Conservation (phyloP, 2,888 invertebrate genomes). For the Acleris cristana region DNA sequence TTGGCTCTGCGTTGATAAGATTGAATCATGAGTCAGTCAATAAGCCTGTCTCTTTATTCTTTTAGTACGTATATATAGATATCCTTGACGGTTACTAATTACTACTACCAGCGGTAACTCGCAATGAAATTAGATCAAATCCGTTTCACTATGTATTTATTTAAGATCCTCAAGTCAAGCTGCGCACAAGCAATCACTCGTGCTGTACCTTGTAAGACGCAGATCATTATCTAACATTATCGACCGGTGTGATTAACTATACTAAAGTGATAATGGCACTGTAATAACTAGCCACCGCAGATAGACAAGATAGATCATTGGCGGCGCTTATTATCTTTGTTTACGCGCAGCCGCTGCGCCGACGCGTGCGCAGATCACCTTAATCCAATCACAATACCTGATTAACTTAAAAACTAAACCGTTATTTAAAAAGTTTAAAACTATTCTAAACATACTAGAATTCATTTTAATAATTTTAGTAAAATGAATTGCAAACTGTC, state of each 20-base stretch:
- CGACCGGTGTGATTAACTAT: conserved; percentile 70
- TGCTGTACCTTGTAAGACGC: conserved; percentile 56
- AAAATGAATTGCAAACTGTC: too few relatives aligned
- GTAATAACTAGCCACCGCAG: conserved; percentile 60
- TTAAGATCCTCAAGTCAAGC: conserved; percentile 42
- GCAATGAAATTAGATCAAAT: conserved; percentile 14
- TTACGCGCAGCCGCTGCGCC: conserved; percentile 36
- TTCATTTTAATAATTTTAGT: too few relatives aligned
- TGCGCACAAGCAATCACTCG: conserved; percentile 63
- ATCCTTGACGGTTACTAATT: background rate
- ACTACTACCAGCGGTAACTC: background rate
- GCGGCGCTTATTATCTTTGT: conserved; percentile 60
- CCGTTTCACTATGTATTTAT: conserved; percentile 16
- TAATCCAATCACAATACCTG: conserved; percentile 9
- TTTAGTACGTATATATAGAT: too few relatives aligned
- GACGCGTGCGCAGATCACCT: conserved; percentile 9
- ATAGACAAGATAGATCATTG: conserved; percentile 41
- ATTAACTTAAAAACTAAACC: background rate
- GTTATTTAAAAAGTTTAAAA: background rate
- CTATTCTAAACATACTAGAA: too few relatives aligned
- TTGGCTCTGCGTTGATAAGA: too few relatives aligned
- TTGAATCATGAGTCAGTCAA: too few relatives aligned
- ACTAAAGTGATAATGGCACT: conserved; percentile 72
- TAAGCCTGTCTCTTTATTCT: too few relatives aligned
- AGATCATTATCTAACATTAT: conserved; percentile 73